Evolutionary conservation across 2,888 invertebrate species (phyloP), one percentile per base, ranked within the genome.

Genomic region (Megaustenia siamemsis): DNA sequence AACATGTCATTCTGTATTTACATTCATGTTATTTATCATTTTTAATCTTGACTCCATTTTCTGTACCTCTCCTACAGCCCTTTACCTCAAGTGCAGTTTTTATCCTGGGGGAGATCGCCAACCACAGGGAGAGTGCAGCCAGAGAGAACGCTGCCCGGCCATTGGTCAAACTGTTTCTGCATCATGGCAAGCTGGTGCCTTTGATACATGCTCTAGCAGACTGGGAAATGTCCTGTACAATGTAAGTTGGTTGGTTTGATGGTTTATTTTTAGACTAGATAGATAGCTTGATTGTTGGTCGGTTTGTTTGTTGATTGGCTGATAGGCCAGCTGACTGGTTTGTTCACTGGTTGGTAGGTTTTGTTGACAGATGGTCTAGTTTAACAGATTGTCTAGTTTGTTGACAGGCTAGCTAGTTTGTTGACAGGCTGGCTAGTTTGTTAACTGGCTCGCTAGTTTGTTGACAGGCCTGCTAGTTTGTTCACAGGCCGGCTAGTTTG

Each of bases 211-310:
- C 96, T 83, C 95, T 98, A 87, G 97, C 98, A 69, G 96, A 96
- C 93, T 96, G 96, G 88, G 98, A 98, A 95, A 97, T 98, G 93
- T 97, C 97, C 24, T 96, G 96, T 93, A 96, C 97, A 89, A 97
- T 97, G 96, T 97, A 93, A 81, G 87, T 10, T 5, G 21, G 40
- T 40, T n/a, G n/a, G n/a, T n/a, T n/a, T n/a, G n/a, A n/a, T n/a
- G n/a, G 5, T 32, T 28, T 66, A 4, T 15, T 28, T 66, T 6
- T n/a, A 15, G 3, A n/a, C n/a, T n/a, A n/a, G n/a, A n/a, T n/a
- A n/a, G n/a, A n/a, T n/a, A n/a, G n/a, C n/a, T n/a, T n/a, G n/a
- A n/a, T n/a, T n/a, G n/a, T n/a, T n/a, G n/a, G n/a, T n/a, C n/a
- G n/a, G n/a, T n/a, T n/a, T n/a, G 10, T 45, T 45, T 45, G 45